phyloP scores from a whole-genome alignment of 1,140 invertebrate species.

The Tetramorium parvispinum region DNA sequence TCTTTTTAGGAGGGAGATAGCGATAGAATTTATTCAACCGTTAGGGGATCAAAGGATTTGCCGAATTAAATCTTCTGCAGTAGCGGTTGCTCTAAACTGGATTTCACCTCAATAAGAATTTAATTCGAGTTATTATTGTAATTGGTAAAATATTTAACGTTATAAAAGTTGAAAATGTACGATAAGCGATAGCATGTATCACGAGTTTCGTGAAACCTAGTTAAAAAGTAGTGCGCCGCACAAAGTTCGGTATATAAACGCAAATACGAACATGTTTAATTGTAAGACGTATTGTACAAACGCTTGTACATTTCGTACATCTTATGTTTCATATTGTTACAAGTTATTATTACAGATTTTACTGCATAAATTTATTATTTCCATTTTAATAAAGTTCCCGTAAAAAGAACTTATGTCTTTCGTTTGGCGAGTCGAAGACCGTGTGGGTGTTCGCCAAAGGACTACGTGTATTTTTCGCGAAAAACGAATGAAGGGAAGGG shows the following conservation, averaged over 20 bases:
- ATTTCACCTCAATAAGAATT: background rate
- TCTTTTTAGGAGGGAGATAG: background rate
- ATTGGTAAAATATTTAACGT: constrained; percentile 8
- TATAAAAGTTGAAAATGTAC: background rate
- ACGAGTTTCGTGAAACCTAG: background rate
- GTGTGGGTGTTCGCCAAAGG: background rate
- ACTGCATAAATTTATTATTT: background rate
- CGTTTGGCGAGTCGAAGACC: background rate
- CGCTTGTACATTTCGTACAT: background rate
- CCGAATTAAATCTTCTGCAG: background rate
- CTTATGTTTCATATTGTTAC: background rate
- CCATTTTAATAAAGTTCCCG: background rate
- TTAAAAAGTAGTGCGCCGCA: background rate
- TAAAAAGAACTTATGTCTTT: background rate
- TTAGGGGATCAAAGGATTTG: background rate
- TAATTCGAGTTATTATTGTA: constrained; percentile 3
- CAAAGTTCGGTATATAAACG: background rate
- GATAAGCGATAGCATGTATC: background rate
- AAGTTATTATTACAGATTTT: background rate
- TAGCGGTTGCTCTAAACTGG: background rate
- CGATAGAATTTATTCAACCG: background rate
- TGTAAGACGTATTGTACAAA: background rate
- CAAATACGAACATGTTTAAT: background rate
- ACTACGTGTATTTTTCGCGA: constrained; percentile 34
- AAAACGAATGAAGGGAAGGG: background rate